Base-by-base conservation (phyloP, 2,113 vertebrate genomes). In the Aldabrachelys gigantea region DNA sequence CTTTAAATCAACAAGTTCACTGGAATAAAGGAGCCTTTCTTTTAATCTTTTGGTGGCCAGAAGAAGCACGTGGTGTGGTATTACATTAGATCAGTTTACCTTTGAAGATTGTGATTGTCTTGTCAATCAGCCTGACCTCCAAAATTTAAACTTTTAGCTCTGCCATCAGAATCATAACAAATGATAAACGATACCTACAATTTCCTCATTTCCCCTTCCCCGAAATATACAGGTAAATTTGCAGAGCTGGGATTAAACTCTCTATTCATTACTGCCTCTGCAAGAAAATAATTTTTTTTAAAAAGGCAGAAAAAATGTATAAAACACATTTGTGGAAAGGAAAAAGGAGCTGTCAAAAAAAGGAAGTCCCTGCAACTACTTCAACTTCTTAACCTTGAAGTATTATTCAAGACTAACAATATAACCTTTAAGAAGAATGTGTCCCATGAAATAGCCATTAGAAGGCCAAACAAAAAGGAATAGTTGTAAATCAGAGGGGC, bases 291-390 rank as follows among this genome's bases (percentile, higher is more conserved):
- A 14, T 25, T 10, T 47, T 78, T 92, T 95, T 52, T 16, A 75
- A 72, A 96, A 52, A 59, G 81, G 14, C 27, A 80, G 47, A 0
- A 8, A 90, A 91, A 93, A 88, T 38, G 78, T 41, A 90, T 50
- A 47, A 56, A 95, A 89, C 52, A 83, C 41, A 85, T 95, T 92
- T 83, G 75, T 41, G 83, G 65, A 84, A 85, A 94, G 80, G 90
- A 96, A 79, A 90, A 86, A 2, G 1, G 31, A 94, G 57, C 24
- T 56, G 41, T 25, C 8, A 24, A 49, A 96, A 95, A 27, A 95
- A 98, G 95, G 95, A 98, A 97, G 91, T 94, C 87, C 94, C 91
- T 93, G 78, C 90, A 93, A 94, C 93, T 92, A 31, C 65, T 92
- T 94, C 87, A 59, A 35, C 57, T 90, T 91, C 85, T 84, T 84